A percentile compares a stretch with the other conserved stretches of the same genome.
Conservation (phyloP, 2,797 vertebrate species). For the Scyliorhinus canicula region DNA sequence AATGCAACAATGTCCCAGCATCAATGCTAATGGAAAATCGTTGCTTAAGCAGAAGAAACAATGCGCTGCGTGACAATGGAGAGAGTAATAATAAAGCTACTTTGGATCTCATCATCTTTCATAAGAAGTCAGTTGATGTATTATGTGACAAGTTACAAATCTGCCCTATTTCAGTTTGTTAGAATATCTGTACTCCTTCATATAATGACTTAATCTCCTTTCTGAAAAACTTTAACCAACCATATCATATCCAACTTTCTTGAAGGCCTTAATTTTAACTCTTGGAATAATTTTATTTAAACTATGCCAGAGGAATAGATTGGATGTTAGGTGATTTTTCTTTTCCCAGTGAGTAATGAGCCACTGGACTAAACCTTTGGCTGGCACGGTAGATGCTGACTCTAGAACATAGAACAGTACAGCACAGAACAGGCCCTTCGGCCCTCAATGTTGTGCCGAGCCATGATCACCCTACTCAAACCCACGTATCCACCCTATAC, state of each 20-base stretch:
- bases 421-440: no score
- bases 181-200: not conserved
- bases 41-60: not conserved
- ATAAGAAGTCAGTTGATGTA: not conserved
- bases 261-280: not conserved
- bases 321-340: not conserved
- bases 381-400: not conserved
- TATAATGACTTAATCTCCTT: not conserved
- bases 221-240: not conserved
- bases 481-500: no score
- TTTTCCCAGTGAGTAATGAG: not conserved
- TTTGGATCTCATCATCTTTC: not conserved
- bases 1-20: not conserved
- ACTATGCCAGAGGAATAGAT: not conserved
- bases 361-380: not conserved
- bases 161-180: not conserved
- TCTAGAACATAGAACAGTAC: no score
- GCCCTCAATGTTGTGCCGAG: no score
- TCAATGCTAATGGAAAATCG: not conserved
- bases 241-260: not conserved
- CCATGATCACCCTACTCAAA: no score
- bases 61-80: not conserved
- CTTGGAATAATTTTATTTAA: not conserved
- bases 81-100: not conserved
- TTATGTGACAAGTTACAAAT: not conserved